Base-by-base conservation (phyloP, 2,113 vertebrate genomes). In the Labrus mixtus region DNA sequence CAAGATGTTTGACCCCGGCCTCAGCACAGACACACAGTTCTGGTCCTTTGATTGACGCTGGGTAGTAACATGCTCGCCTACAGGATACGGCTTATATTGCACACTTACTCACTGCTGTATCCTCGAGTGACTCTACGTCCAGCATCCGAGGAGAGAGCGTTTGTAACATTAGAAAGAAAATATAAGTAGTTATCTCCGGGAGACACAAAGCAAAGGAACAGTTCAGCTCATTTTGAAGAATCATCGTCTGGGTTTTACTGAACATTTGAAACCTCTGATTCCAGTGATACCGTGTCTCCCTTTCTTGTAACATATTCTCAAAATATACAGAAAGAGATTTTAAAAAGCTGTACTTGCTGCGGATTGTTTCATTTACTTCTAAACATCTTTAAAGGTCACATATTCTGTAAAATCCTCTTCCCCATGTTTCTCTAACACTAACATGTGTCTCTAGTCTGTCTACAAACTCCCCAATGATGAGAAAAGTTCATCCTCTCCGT, bases 71-170 rank as follows among this genome's bases (percentile, higher is more conserved):
- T 33, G 29, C 29, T 33, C 4, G 4, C 25, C 39, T 19, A 51
- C 48, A 10, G 19, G 17, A 63, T 3, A 50, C 25, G 16, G 60
- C 72, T 76, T 36, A 80, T 91, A 92, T 90, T 92, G 87, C 91
- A 94, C 92, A 81, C 77, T 64, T 41, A n/a, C 77, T 64, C 37
- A n/a, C 17, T 43, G 51, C 17, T 43, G 41, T 56, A 45, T 41
- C 53, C 39, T 51, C 23, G 22, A n/a, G 50, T 60, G n/a, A 12
- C 64, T 29, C 66, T 10, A 8, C n/a, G 33, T 70, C 54, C 51
- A 76, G 29, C 53, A 36, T 68, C 2, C 0, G n/a, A 67, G 54
- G 69, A 17, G 29, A 2, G 17, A 19, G 33, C 16, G 36, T 37
- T n/a, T 41, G 62, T 54, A 56, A 70, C 43, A 59, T 45, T 9